Base-by-base conservation (phyloP, 2,113 vertebrate genomes). In the Lethenteron camtschaticum region DNA sequence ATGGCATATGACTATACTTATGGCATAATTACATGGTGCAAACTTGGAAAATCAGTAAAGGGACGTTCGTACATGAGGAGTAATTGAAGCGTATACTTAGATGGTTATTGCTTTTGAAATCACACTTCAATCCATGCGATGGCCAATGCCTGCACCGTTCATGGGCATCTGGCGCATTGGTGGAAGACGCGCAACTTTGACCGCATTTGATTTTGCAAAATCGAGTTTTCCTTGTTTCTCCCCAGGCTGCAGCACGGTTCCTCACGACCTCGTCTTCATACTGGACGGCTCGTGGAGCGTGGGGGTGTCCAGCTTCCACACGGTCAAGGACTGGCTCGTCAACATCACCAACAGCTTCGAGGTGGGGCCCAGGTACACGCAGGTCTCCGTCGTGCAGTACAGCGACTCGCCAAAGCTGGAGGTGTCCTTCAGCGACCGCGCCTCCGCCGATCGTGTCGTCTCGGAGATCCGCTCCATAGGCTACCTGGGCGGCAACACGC, bases 271-370 rank as follows among this genome's bases (percentile, higher is more conserved):
- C 77, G 92, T 95, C 73, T 96, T 95, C 77, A 95, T 97, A 75
- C 79, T 97, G 75, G 92, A 97, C 1, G 90, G 92, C 59, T 97
- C 92, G 13, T 97, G 90, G 76, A 97, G 92, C 73, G 90, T 97
- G 74, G 87, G 85, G 60, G 90, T 92, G 75, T 83, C 89, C 77
- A 95, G 87, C 77, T 97, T 97, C 80, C 89, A 96, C 81, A 85
- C 95, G 75, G 86, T 97, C 12, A 97, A 96, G 80, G 81, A 80
- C 72, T 97, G 92, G 92, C 85, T 97, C 73, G 81, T 87, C 70
- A 97, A 96, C 76, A 92, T 97, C 77, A 90, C 90, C 57, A 83
- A 79, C 73, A 90, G 85, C 78, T 96, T 96, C 80, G 83, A 95
- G 71, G 88, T 97, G 71, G 90, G 90, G 57, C 87, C 89, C 20